Base-by-base conservation (phyloP, 1,140 invertebrate species). In the Drosophila ananassae region DNA sequence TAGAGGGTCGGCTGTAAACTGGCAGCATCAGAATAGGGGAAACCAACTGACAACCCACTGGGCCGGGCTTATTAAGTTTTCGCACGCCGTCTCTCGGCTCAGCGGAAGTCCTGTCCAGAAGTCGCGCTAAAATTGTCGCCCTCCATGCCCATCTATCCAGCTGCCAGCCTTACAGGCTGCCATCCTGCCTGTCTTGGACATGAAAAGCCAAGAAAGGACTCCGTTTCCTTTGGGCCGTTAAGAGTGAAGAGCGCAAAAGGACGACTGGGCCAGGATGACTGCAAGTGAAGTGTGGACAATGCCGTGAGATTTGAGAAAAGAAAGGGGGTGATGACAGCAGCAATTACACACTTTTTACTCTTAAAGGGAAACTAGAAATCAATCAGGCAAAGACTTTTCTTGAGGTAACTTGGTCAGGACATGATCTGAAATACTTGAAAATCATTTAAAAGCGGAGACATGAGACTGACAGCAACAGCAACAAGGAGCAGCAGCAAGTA, bases 121-220 rank as follows among this genome's bases (percentile, higher is more conserved):
- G 73, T 77, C 64, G 82, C 83, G 82, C 53, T 76, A 89, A 79
- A 89, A 89, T 89, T 87, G 82, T 82, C 82, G 85, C 82, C 82
- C 52, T 55, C 32, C 34, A n/a, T 12, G 34, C 34, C 34, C 34
- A 37, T 37, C 34, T 37, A 37, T 37, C 34, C 82, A 87, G 64
- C 62, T 66, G 63, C 82, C 73, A 10, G 10, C 17, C 37, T 47
- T 17, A 9, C 12, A 17, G 0, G 1, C 13, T 24, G 21, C 13
- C 47, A 48, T 34, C 24, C 50, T 12, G 39, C 62, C 34, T 73
- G 52, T 32, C 50, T 48, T 22, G 69, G 73, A 75, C 71, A 58
- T 74, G 73, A 75, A 74, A 66, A 73, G 61, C 61, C 71, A 63
- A 73, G 72, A 58, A 59, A 54, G 73, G 62, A 75, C 50, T 37